A percentile compares a stretch with the other conserved stretches of the same genome.
phyloP scores from a whole-genome alignment of 2,888 invertebrate genomes.

The Agrenia bidenticulata region DNA sequence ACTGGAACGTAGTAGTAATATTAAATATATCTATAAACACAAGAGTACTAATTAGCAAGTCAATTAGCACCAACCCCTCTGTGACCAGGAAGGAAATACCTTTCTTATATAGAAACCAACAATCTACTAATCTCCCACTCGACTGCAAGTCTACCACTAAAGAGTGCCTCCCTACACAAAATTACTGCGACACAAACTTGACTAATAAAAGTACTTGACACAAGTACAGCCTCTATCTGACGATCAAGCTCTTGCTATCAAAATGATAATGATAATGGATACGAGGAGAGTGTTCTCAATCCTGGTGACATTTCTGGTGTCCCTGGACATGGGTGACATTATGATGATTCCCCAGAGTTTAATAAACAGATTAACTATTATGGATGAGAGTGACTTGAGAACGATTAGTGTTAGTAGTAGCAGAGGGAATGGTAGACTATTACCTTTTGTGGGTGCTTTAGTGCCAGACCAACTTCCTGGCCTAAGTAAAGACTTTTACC shows the following conservation, averaged over 20 bases:
- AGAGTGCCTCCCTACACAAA: too few relatives aligned
- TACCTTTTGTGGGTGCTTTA: slow-evolving; percentile 12
- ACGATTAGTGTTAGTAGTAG: neutral
- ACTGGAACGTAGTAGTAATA: neutral
- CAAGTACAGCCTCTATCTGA: too few relatives aligned
- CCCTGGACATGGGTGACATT: slow-evolving; percentile 18
- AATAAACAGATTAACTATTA: neutral
- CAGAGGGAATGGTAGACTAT: neutral
- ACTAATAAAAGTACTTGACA: too few relatives aligned
- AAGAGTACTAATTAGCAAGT: slow-evolving; percentile 18
- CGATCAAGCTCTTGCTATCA: too few relatives aligned
- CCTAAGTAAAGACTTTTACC: neutral
- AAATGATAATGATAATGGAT: neutral
- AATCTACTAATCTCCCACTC: too few relatives aligned
- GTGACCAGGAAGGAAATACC: slow-evolving; percentile 3
- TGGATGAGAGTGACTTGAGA: neutral
- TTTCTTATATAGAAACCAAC: too few relatives aligned
- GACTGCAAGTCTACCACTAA: too few relatives aligned
- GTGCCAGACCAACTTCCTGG: neutral
- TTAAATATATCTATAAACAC: neutral
- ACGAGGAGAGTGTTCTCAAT: slow-evolving; percentile 10
- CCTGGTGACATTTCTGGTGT: slow-evolving; percentile 11
- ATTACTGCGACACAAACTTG: too few relatives aligned
- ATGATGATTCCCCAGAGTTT: neutral
- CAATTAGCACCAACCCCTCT: slow-evolving; percentile 14